These are phyloP conservation scores for Plutomurus gul DNA, from an alignment of 1,140 invertebrate species.

Conservation along the genomic window DNA sequence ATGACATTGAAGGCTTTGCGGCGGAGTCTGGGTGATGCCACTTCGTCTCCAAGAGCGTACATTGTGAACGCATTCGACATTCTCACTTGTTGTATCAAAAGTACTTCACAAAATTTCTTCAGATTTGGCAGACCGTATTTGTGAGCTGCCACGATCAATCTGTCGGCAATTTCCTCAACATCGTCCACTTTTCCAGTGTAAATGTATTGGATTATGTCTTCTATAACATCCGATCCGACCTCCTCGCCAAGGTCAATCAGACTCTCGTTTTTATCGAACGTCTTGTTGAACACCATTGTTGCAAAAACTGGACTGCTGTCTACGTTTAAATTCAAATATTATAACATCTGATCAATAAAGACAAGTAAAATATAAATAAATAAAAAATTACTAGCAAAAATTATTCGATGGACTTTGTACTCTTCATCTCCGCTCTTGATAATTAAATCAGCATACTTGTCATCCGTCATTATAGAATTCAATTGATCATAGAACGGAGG, in stretches of 20 bases:
- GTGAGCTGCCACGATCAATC: conserved; percentile 34
- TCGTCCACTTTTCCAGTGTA: conserved; percentile 46
- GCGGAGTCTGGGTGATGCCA: conserved; percentile 18
- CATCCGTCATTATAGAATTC: conserved; percentile 30
- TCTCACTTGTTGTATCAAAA: conserved; percentile 29
- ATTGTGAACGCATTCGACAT: conserved; percentile 47
- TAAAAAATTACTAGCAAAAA: conserved; percentile 39
- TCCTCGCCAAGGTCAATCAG: conserved; percentile 39
- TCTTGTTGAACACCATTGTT: conserved; percentile 42
- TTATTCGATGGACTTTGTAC: conserved; percentile 43
- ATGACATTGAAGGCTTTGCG: conserved; percentile 38
- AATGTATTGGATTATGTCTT: conserved; percentile 48
- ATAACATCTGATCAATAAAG: neutral
- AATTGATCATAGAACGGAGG: conserved; percentile 39
- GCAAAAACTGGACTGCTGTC: conserved; percentile 48
- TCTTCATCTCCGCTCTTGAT: conserved; percentile 48
- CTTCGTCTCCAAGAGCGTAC: conserved; percentile 36
- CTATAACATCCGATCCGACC: conserved; percentile 38
- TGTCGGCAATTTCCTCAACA: conserved; percentile 38
- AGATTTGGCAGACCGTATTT: conserved; percentile 42
- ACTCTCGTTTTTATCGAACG: conserved; percentile 43
- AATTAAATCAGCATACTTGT: conserved; percentile 44
- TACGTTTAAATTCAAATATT: conserved; percentile 18
- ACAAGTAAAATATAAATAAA: neutral
- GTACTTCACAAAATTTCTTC: conserved; percentile 40